These are phyloP conservation scores for Synanceia verrucosa DNA, from an alignment of 2,797 vertebrate species.

Conservation along the genomic window DNA sequence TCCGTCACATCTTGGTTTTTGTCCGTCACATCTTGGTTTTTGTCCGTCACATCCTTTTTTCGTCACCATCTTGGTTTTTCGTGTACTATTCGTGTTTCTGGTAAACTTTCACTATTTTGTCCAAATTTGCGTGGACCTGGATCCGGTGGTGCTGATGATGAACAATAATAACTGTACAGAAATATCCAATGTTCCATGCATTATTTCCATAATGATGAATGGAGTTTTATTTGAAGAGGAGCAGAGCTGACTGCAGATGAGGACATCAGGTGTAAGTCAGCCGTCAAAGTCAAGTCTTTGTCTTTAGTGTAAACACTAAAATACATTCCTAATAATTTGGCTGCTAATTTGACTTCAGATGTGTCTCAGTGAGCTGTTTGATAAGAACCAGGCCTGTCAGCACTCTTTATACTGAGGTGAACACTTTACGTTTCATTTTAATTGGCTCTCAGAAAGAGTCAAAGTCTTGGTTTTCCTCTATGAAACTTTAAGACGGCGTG, in stretches of 20 bases:
- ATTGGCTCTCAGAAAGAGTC: slow-evolving; percentile 17
- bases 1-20: no score
- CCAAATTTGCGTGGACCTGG: no score
- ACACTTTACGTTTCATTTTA: background rate
- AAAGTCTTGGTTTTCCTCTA: background rate
- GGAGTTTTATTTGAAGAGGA: no score
- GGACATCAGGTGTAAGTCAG: background rate
- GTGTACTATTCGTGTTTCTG: no score
- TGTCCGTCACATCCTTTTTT: no score
- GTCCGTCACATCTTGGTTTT: no score
- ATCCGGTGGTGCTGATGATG: no score
- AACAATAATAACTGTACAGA: no score
- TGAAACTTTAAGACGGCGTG: background rate
- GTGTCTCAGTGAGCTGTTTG: background rate
- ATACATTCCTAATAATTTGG: background rate
- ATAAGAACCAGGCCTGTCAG: background rate
- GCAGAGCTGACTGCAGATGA: background rate
- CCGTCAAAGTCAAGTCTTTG: slow-evolving; percentile 3
- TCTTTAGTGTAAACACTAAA: background rate
- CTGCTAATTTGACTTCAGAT: background rate
- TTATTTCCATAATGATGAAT: no score
- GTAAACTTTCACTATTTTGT: no score
- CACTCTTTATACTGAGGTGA: rapidly evolving
- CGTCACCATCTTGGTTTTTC: no score
- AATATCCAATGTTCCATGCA: no score